phyloP scores from a whole-genome alignment of 2,888 invertebrate species.

The Drosophila pseudotakahashii region DNA sequence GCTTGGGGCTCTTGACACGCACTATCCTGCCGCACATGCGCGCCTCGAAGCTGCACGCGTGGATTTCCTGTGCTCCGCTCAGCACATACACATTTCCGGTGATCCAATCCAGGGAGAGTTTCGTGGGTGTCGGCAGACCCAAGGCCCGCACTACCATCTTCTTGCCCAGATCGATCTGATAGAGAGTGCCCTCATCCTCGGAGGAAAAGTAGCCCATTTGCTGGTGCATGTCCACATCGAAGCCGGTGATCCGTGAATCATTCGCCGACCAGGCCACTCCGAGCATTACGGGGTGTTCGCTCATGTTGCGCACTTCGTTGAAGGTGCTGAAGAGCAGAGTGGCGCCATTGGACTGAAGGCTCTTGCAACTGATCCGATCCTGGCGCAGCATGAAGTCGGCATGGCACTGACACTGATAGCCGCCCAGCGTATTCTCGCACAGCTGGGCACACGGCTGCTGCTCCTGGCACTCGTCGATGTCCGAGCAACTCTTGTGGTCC shows the following conservation, averaged over 20 bases:
- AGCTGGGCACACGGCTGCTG: slow-evolving; percentile 87
- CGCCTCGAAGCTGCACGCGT: slow-evolving; percentile 86
- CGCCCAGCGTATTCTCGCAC: slow-evolving; percentile 82
- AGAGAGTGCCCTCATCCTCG: slow-evolving; percentile 84
- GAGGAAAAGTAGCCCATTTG: slow-evolving; percentile 85
- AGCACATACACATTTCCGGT: slow-evolving; percentile 88
- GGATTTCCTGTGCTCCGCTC: slow-evolving; percentile 84
- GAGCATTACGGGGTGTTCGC: slow-evolving; percentile 79
- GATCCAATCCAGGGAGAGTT: slow-evolving; percentile 90
- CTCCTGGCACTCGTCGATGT: slow-evolving; percentile 89
- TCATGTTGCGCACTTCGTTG: slow-evolving; percentile 86
- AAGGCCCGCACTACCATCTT: slow-evolving; percentile 81
- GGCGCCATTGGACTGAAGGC: slow-evolving; percentile 85
- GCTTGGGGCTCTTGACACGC: slow-evolving; percentile 53
- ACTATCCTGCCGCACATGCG: slow-evolving; percentile 86
- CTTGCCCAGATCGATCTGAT: slow-evolving; percentile 82
- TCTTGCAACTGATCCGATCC: slow-evolving; percentile 89
- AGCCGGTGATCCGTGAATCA: slow-evolving; percentile 85
- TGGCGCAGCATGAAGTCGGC: slow-evolving; percentile 84
- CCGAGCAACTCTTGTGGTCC: slow-evolving; percentile 87
- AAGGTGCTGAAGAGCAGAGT: slow-evolving; percentile 86
- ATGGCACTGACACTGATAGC: slow-evolving; percentile 82
- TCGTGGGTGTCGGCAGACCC: slow-evolving; percentile 84
- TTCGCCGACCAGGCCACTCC: slow-evolving; percentile 84
- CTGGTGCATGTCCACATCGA: slow-evolving; percentile 85